Evolutionary conservation across 2,888 invertebrate genomes (phyloP), one percentile per base, ranked within the genome.

Genomic region (Eulithis testata): DNA sequence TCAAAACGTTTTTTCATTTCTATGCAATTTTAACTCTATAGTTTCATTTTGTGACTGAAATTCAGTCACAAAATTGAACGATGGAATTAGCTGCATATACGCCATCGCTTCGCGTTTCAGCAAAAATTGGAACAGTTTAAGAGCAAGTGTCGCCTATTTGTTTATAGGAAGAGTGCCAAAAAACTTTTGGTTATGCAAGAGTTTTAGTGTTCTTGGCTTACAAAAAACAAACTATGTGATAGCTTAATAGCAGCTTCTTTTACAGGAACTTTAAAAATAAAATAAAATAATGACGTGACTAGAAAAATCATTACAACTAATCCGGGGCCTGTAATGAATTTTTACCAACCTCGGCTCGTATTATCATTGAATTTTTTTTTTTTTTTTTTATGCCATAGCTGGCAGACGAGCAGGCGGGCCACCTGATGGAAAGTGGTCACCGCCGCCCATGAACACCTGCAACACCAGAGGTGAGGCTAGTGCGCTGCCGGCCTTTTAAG

Each of bases 51-150:
- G 80, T 82, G 81, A 87, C 80, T 82, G 81, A 87, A 89, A 86
- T 86, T 85, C 75, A 80, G 78, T 74, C 73, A 79, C 76, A 72
- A 83, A 84, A 83, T 85, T 83, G 83, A 83, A 78, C 73, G 72
- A 72, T 74, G 60, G 69, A 73, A 72, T 73, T 73, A 70, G 68
- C 56, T 68, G 63, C 72, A 69, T 71, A 73, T 69, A 73, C 49
- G 59, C 56, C 56, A 49, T 58, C 61, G 64, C 69, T 64, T 60
- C 44, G 58, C 45, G 61, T 51, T 63, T 54, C 53, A 43, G 49
- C n/a, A 69, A 60, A 70, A 71, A 73, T 73, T 73, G 68, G 66
- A 60, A 63, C 64, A 65, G 60, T 65, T 66, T 60, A 58, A 55
- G 61, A 53, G 54, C 64, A 45, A 60, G 50, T 50, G 51, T 55